Evolutionary conservation across 2,888 invertebrate genomes (phyloP), one percentile per base, ranked within the genome.

Genomic region (Elegia similella): DNA sequence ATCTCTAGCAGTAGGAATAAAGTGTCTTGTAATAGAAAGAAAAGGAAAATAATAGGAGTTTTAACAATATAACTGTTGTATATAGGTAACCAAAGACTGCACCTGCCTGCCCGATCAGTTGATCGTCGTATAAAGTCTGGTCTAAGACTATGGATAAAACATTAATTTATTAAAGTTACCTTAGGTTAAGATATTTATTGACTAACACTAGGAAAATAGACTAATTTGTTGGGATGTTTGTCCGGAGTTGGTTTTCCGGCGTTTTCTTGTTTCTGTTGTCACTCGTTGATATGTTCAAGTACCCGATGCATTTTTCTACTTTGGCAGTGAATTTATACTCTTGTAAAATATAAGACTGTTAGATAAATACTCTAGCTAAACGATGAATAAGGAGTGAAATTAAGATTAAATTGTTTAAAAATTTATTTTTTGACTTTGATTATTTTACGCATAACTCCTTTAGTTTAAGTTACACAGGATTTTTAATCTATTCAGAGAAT

Each of bases 261-360:
- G 12, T 34, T 48, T 23, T 34, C 29, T 29, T 29, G 63, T 73
- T 68, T 67, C 61, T 65, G 63, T 67, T 70, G 63, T 70, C 64
- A 58, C 67, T 52, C 46, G 60, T 68, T 66, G 65, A 66, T 73
- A 66, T 73, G 76, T 73, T 73, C 82, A 82, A 86, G 84, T 84
- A 83, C 72, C 76, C 80, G 78, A 60, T 87, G 89, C 89, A 88
- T 90, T 89, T 90, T 75, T 72, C 74, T 77, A 74, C 72, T 75
- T 78, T 73, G 80, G 75, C 76, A 78, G 80, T 80, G 80, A 81
- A 77, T 75, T 85, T 85, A 85, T 89, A 88, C 88, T 89, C 88
- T 84, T 86, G 79, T 88, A 88, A 87, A 84, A 80, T 84, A 86
- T 86, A 86, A 90, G 89, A 90, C 90, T 90, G 90, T 88, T 89